Conservation (phyloP, 2,888 invertebrate genomes). For the Danaus chrysippus region DNA sequence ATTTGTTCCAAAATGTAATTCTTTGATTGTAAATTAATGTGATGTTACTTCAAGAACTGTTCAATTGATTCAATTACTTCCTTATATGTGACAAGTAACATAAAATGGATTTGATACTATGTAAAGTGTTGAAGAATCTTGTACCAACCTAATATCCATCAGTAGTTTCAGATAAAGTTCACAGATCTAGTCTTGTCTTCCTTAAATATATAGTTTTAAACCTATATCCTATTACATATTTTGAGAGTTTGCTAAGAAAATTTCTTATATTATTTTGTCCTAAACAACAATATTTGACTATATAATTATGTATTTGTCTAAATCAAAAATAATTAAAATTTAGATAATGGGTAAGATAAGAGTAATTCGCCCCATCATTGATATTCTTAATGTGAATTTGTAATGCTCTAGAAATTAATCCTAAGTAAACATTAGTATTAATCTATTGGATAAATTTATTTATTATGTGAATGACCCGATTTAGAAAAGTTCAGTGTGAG, state of each 20-base stretch:
- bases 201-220: constrained; percentile 27
- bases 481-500: constrained; percentile 30
- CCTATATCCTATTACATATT: constrained; percentile 6
- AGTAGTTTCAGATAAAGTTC: constrained; percentile 30
- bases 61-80: no score
- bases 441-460: constrained; percentile 14
- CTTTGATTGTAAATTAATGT: no score
- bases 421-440: constrained; percentile 13
- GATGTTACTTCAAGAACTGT: no score
- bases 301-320: constrained; percentile 21
- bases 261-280: neutral
- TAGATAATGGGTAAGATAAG: constrained; percentile 24
- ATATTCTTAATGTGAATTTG: constrained; percentile 11
- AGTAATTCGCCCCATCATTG: constrained; percentile 21
- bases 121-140: no score
- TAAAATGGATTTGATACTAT: no score
- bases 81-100: no score
- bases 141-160: neutral
- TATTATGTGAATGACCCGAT: constrained; percentile 18
- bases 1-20: no score
- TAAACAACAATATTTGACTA: constrained; percentile 6
- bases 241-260: neutral
- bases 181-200: constrained; percentile 68
- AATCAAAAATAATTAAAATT: constrained; percentile 24
- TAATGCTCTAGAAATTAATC: constrained; percentile 20